phyloP scores from a whole-genome alignment of 2,888 invertebrate species.

The Calliphora vomitoria region DNA sequence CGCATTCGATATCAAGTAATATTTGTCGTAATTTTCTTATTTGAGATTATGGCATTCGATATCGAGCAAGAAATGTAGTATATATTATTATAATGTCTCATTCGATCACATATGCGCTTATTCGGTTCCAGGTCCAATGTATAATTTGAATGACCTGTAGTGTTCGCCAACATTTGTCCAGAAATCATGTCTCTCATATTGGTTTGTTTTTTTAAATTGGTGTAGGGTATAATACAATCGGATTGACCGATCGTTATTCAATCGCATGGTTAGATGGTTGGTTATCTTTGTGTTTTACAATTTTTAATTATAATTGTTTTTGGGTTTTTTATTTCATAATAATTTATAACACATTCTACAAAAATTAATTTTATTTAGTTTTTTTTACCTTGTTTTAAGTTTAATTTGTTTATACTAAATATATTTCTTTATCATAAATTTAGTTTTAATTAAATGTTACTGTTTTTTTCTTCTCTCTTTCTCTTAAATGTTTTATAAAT shows the following conservation, averaged over 20 bases:
- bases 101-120: too few relatives aligned
- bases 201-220: not conserved
- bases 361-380: conserved; percentile 53
- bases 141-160: too few relatives aligned
- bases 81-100: too few relatives aligned
- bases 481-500: conserved; percentile 48
- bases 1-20: too few relatives aligned
- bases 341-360: conserved; percentile 64
- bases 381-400: conserved; percentile 45
- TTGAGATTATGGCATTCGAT: too few relatives aligned
- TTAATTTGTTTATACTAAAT: conserved; percentile 42
- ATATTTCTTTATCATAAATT: conserved; percentile 45
- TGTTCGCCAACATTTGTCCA: too few relatives aligned
- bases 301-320: conserved; percentile 5
- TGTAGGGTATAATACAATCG: conserved; percentile 23
- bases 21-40: too few relatives aligned
- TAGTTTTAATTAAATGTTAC: conserved; percentile 35
- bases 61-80: too few relatives aligned
- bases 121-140: too few relatives aligned
- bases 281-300: not conserved
- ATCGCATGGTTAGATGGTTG: not conserved
- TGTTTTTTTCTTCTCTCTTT: not conserved
- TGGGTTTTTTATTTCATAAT: not conserved
- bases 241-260: conserved; percentile 1
- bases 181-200: too few relatives aligned